These are phyloP conservation scores for Syngnathus rostellatus DNA, from an alignment of 2,797 vertebrate species.

Conservation along the genomic window DNA sequence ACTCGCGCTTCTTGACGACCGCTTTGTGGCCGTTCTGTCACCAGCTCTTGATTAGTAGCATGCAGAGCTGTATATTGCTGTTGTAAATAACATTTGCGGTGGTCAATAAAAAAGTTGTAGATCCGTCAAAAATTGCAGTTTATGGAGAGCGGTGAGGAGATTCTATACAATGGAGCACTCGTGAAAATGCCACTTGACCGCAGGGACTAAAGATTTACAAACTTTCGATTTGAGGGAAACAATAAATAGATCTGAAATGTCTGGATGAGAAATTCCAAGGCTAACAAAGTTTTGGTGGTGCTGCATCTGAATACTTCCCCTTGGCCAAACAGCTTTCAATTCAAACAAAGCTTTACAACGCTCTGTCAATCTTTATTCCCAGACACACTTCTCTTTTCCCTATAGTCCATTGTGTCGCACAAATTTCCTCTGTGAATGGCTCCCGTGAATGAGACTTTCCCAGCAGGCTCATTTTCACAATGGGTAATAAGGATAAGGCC, in stretches of 20 bases:
- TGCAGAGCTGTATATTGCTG: constrained; percentile 16
- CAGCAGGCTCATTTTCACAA: constrained; percentile 46
- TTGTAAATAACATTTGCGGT: constrained; percentile 40
- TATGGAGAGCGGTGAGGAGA: constrained; percentile 4
- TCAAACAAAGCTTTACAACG: constrained; percentile 16
- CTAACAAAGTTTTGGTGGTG: not conserved
- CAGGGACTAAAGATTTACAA: not conserved
- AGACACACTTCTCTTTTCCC: constrained; percentile 43
- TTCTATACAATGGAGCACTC: not conserved
- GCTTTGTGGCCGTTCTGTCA: constrained; percentile 29
- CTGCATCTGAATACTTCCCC: constrained; percentile 38
- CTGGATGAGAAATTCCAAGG: constrained; percentile 13
- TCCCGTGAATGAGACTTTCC: constrained; percentile 44
- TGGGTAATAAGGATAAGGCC: constrained; percentile 40
- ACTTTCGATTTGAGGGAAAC: not conserved
- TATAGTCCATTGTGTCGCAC: constrained; percentile 38
- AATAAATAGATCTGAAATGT: constrained; percentile 17
- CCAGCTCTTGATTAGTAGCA: constrained; percentile 34
- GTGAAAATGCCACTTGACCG: not conserved
- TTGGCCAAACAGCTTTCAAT: constrained; percentile 14
- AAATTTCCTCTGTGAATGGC: constrained; percentile 48
- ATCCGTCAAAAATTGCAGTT: constrained; percentile 3
- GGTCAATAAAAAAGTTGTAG: constrained; percentile 28
- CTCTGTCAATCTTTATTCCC: constrained; percentile 11
- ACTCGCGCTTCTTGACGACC: constrained; percentile 28